Base-by-base conservation (phyloP, 2,113 vertebrate species). In the Lophochroa leadbeateri region DNA sequence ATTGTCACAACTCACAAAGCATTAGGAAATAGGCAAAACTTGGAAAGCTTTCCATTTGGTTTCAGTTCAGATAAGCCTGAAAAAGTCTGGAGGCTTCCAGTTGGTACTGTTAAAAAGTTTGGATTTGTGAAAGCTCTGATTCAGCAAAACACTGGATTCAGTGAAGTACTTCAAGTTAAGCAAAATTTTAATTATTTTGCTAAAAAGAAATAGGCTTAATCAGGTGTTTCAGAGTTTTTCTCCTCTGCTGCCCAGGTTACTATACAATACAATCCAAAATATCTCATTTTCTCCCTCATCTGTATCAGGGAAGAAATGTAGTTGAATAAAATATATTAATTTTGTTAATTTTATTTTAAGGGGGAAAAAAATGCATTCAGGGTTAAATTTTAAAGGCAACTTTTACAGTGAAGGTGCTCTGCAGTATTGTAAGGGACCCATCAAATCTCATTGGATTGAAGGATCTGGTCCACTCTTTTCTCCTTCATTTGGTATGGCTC, bases 11-110 rank as follows among this genome's bases (percentile, higher is more conserved):
- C 60, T 88, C 79, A 58, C 28, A 89, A 70, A 91, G 63, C 58
- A 87, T 91, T 94, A 94, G 86, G 88, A 94, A 91, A 85, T 25
- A 89, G 92, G 92, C 89, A 95, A 92, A 91, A 82, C 53, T 87
- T 93, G 92, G 88, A 91, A 94, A 52, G 46, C 37, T 80, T 94
- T 87, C 89, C 68, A 41, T 53, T 88, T 6, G 2, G 43, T 93
- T 92, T 92, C 65, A 79, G 61, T 91, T 85, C 53, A 89, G 94
- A 94, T 82, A 89, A 95, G 70, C 31, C 37, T 92, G n/a, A 49
- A 84, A 23, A 94, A 89, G 52, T 92, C 88, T 79, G 55, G 76
- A 86, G 68, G 35, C 41, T 72, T 88, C 65, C 52, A 76, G 65
- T 31, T 86, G 31, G 24, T 87, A 37, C 83, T 72, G 31, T 79